Evolutionary conservation across 2,888 invertebrate genomes (phyloP).

Genomic region (Parnassius orleans): DNA sequence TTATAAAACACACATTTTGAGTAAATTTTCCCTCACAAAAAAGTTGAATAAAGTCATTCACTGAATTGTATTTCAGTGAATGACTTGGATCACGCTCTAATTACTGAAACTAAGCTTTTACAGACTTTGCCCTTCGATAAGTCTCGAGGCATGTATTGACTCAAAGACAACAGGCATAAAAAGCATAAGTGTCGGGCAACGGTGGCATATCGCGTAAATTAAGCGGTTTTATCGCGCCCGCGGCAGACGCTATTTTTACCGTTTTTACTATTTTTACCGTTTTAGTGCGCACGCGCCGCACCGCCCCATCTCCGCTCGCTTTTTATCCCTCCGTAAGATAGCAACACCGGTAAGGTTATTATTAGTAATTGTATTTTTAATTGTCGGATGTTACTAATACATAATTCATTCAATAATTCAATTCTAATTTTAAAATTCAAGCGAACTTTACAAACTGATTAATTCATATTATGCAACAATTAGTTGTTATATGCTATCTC

Average conservation of each 20-base stretch:
- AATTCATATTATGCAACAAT: too few species aligned
- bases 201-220: constrained; percentile 73
- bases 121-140: constrained; percentile 51
- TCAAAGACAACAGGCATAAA: constrained; percentile 78
- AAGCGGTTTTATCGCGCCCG: constrained; percentile 72
- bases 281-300: constrained; percentile 68
- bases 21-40: too few species aligned
- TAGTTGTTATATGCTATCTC: too few species aligned
- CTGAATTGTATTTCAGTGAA: too few species aligned
- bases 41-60: too few species aligned
- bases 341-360: constrained; percentile 44
- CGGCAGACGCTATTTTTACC: constrained; percentile 64
- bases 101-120: constrained; percentile 19
- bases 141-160: constrained; percentile 67
- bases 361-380: constrained; percentile 46
- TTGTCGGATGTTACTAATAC: constrained; percentile 3
- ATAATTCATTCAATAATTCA: not conserved
- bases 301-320: constrained; percentile 53
- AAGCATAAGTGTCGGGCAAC: constrained; percentile 72
- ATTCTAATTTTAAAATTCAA: too few species aligned
- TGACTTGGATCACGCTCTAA: not conserved
- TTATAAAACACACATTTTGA: too few species aligned
- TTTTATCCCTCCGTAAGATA: constrained; percentile 57
- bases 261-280: constrained; percentile 63
- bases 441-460: too few species aligned